phyloP scores from a whole-genome alignment of 1,140 invertebrate species.

The Charaxes varanes region DNA sequence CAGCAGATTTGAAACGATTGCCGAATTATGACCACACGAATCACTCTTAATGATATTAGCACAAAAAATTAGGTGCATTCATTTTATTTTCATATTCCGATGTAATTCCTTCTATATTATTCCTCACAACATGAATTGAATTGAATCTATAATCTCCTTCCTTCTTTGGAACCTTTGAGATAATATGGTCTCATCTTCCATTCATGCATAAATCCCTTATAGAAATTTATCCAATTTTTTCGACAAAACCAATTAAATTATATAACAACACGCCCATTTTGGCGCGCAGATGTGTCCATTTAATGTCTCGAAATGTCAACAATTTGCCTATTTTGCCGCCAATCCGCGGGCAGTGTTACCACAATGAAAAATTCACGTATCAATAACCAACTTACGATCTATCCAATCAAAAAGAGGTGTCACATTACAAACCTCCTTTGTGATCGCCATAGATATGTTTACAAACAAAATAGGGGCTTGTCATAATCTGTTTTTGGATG shows the following conservation, averaged over 20 bases:
- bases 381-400: constrained; percentile 52
- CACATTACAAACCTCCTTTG: constrained; percentile 56
- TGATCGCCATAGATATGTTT: constrained; percentile 50
- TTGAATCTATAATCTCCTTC: too few species aligned
- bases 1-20: constrained; percentile 19
- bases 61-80: too few species aligned
- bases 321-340: constrained; percentile 58
- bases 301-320: constrained; percentile 52
- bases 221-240: constrained; percentile 23
- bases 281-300: constrained; percentile 44
- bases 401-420: constrained; percentile 64
- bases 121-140: too few species aligned
- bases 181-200: constrained; percentile 17
- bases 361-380: constrained; percentile 55
- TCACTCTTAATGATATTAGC: neutral
- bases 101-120: too few species aligned
- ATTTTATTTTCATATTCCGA: too few species aligned
- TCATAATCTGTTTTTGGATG: constrained; percentile 69
- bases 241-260: constrained; percentile 40
- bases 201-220: constrained; percentile 37
- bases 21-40: neutral
- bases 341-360: constrained; percentile 33
- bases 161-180: neutral
- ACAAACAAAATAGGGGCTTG: constrained; percentile 72
- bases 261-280: constrained; percentile 33